Base-by-base conservation (phyloP, 1,140 invertebrate genomes). In the Halictus rubicundus region DNA sequence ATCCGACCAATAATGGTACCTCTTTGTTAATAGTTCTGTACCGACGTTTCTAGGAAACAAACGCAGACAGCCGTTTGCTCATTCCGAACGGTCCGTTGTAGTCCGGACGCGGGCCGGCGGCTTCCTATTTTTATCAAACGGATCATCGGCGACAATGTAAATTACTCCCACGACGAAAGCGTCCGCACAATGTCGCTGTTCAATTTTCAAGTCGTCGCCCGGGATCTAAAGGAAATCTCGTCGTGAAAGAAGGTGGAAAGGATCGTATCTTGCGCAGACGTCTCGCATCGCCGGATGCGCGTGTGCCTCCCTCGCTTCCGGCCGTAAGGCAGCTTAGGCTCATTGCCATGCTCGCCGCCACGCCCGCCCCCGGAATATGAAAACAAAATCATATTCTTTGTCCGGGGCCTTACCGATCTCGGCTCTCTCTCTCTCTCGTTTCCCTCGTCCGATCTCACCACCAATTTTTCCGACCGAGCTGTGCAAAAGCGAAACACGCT, bases 361-460 rank as follows among this genome's bases (percentile, higher is more conserved):
- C 77, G 77, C 39, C 85, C 79, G 83, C 83, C 83, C 88, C 87
- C 85, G 81, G 88, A 88, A 89, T 89, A 89, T 89, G 87, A 89
- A 89, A 89, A 89, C 87, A 68, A 89, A 89, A 89, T 88, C 88
- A 89, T 89, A 89, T 89, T 88, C 86, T 82, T 74, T 74, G 84
- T 59, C 61, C 49, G 80, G 80, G 74, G 86, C 86, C 66, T n/a
- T 88, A 82, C 84, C 84, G 84, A 89, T 88, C 86, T 80, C 84
- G 8, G 39, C 39, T n/a, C 39, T 42, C 39, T 8, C 3, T 8
- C n/a, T 61, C 74, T 63, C 66, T 68, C 63, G 49, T 83, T 54
- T 69, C 49, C 16, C 52, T 52, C 42, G n/a, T 65, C 49, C n/a
- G 39, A 49, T 57, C 0, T 14, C 39, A 16, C 46, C 46, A 49